Evolutionary conservation across 53 echinoderm and acorn worm genomes (phyloP), one percentile per base, ranked within the genome.

Genomic region (Mesocentrotus franciscanus): DNA sequence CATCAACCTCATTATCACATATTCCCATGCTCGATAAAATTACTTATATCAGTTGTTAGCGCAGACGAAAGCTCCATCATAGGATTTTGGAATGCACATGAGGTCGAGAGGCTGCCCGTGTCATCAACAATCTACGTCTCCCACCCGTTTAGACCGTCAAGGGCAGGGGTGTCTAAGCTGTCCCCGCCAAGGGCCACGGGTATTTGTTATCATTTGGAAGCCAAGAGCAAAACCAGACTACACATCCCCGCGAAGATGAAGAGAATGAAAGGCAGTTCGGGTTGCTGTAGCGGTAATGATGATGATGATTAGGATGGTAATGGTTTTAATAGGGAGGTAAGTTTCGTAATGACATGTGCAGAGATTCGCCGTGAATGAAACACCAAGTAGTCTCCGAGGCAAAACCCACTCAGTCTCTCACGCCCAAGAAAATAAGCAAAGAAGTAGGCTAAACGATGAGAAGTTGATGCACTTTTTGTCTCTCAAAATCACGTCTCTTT

Each of bases 141-240:
- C 76, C 49, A 81, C 81, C 36, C 13, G 76, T 76, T 76, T 76
- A 76, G 76, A 76, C 76, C 81, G 22, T 81, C 81, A 81, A 81
- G 81, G 81, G 81, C 81, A 42, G 81, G 81, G 81, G 42, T 81
- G 81, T 81, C 81, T 81, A 42, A 81, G 81, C 81, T 81, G 81
- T 81, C 81, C 81, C 42, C 36, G 42, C 42, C 20, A 81, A 81
- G 81, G 81, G 81, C 81, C 87, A 58, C 87, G 27, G 27, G 34
- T 87, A 87, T 87, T 87, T 87, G 87, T 87, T 57, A 87, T 87
- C 87, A 87, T 87, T 58, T 57, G 87, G 57, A 58, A 57, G 87
- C 29, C 87, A 58, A 87, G 58, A 87, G 87, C 87, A 87, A 87
- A 87, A 87, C 87, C 58, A 87, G 87, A 87, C 87, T 57, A 58